phyloP scores from a whole-genome alignment of 2,113 vertebrate genomes.

The Oreocharis arfaki region DNA sequence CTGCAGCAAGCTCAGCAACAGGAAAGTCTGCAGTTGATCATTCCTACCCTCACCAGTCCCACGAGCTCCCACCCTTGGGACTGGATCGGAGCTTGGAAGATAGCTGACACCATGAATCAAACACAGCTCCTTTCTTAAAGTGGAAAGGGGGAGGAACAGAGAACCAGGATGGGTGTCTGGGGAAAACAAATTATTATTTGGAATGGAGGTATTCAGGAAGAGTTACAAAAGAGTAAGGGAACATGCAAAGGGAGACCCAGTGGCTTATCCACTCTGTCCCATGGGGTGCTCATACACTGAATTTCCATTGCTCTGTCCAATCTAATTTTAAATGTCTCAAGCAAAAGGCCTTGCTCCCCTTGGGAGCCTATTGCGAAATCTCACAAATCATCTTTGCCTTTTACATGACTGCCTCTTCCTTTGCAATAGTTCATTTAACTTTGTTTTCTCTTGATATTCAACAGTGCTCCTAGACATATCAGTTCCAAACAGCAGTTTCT shows the following conservation, averaged over 20 bases:
- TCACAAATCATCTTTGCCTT: conserved; percentile 34
- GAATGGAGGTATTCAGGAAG: conserved; percentile 13
- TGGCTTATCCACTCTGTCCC: conserved; percentile 6
- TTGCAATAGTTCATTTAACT: neutral
- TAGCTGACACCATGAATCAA: conserved; percentile 60
- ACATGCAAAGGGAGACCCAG: conserved; percentile 9
- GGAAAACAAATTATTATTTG: conserved; percentile 28
- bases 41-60: conserved; percentile 46
- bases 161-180: neutral
- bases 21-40: conserved; percentile 74
- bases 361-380: conserved; percentile 21
- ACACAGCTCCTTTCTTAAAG: conserved; percentile 23
- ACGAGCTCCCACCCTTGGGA: conserved; percentile 60
- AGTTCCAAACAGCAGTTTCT: neutral
- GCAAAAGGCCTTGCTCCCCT: conserved; percentile 12
- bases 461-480: neutral
- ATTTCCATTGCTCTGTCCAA: conserved; percentile 47
- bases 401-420: conserved; percentile 30
- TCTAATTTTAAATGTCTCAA: conserved; percentile 55
- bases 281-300: neutral
- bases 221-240: conserved; percentile 40
- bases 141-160: neutral
- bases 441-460: conserved; percentile 36
- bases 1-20: conserved; percentile 76
- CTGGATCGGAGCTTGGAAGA: conserved; percentile 32